Evolutionary conservation across 92 coral and sea anemone genomes (phyloP), one percentile per base, ranked within the genome.

Genomic region (Heteractis magnifica): DNA sequence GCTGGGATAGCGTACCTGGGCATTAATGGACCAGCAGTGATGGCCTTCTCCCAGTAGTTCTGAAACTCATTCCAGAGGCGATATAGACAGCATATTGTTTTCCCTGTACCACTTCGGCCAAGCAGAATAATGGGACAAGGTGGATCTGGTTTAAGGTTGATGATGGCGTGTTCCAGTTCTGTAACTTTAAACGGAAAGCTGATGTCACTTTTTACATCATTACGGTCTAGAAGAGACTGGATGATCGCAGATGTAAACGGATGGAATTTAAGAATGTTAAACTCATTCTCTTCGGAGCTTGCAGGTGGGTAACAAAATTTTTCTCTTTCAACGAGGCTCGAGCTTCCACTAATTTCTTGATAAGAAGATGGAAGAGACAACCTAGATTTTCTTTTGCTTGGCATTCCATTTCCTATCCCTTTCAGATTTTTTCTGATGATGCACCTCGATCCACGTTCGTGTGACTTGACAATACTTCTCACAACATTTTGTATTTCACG

Each of bases 61-160:
- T 93, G 91, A 79, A 92, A 96, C 55, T 85, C 91, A 62, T 84
- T 88, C 99, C 99, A 96, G 71, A 96, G 78, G 26, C 99, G 93
- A 74, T 96, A 96, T 12, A 96, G 92, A 72, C 99, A 96, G 79
- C 99, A 96, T 1, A 98, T 96, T 13, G 99, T 96, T 82, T 96
- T 96, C 34, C 99, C 99, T 4, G 99, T 96, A 13, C 99, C 99
- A 88, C 99, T 96, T 56, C 99, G 93, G n/a, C 99, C 99, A 51
- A 96, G 93, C 49, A 96, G 90, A 49, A 96, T 94, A 16, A 96
- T 79, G 64, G 98, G 87, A 51, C 90, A 56, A 12, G 95, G 82
- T 59, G 93, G 92, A 23, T 86, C 48, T 21, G 94, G 98, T 62
- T 87, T 84, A 73, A 96, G 85, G 78, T 94, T 96, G 65, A 96